These are phyloP conservation scores for Anthopleura sola DNA, from an alignment of 64 coral and sea anemone genomes.

Conservation along the genomic window DNA sequence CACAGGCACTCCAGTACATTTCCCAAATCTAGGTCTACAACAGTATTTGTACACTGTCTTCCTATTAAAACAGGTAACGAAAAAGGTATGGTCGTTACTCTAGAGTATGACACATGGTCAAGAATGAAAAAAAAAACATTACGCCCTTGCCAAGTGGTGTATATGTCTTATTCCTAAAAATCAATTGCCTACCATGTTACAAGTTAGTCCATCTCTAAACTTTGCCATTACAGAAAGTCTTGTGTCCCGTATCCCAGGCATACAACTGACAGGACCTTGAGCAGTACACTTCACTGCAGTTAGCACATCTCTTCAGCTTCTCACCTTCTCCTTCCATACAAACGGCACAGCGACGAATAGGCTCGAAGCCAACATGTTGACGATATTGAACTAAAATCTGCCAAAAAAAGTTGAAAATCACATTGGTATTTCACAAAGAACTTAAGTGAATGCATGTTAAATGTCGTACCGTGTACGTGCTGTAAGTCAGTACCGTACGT, in stretches of 20 bases:
- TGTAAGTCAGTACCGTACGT: too few species aligned
- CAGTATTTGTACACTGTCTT: too few species aligned
- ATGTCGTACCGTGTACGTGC: too few species aligned
- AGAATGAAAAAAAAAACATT: too few species aligned
- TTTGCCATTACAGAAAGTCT: constrained; percentile 47
- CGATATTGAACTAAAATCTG: constrained; percentile 79
- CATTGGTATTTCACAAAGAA: too few species aligned
- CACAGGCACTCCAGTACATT: too few species aligned
- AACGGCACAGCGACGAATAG: constrained; percentile 74
- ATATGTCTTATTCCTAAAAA: background rate
- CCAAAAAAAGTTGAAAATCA: background rate
- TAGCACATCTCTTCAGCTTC: constrained; percentile 83
- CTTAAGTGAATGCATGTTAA: too few species aligned
- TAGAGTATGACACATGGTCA: too few species aligned
- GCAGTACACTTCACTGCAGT: constrained; percentile 78
- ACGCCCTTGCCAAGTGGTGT: too few species aligned
- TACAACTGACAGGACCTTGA: constrained; percentile 58
- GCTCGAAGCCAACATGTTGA: constrained; percentile 54
- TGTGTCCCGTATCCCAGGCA: constrained; percentile 79
- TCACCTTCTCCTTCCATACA: constrained; percentile 84
- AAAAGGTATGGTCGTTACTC: too few species aligned
- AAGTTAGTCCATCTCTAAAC: background rate
- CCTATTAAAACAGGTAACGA: too few species aligned
- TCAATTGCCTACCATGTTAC: background rate
- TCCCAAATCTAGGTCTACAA: too few species aligned